Evolutionary conservation across 2,113 vertebrate genomes (phyloP).

Genomic region (Tympanuchus pallidicinctus): DNA sequence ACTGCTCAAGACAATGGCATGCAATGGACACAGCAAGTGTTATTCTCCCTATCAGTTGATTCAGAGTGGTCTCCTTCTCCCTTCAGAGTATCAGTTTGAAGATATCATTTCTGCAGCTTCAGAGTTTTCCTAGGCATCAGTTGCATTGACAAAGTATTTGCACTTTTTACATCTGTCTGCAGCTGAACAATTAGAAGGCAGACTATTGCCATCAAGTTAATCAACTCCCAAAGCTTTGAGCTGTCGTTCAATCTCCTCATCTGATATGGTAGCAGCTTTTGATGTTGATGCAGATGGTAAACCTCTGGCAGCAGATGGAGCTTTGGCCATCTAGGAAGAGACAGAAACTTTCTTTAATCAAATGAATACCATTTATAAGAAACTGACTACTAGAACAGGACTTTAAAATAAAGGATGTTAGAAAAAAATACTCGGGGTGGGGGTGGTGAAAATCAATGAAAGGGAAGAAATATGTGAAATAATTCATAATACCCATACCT

Average conservation of each 20-base stretch:
- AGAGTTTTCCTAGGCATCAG: constrained; percentile 40
- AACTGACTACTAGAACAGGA: background rate
- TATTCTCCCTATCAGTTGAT: background rate
- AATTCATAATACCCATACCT: constrained; percentile 77
- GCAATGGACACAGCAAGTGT: background rate
- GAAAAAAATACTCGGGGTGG: background rate
- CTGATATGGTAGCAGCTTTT: constrained; percentile 87
- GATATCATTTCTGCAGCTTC: constrained; percentile 39
- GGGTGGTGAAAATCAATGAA: background rate
- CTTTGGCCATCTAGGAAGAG: constrained; percentile 90
- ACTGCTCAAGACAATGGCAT: background rate
- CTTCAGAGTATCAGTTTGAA: constrained; percentile 42
- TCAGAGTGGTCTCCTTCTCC: constrained; percentile 45
- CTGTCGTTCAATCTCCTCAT: constrained; percentile 97
- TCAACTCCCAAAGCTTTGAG: constrained; percentile 95
- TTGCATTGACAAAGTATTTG: constrained; percentile 66
- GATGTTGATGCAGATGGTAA: constrained; percentile 87
- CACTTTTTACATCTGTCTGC: constrained; percentile 24
- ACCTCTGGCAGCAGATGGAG: constrained; percentile 88
- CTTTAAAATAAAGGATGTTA: background rate
- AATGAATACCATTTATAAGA: background rate
- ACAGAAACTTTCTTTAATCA: constrained; percentile 9
- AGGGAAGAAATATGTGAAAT: background rate
- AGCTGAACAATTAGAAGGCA: constrained; percentile 34
- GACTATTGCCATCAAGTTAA: constrained; percentile 70